A percentile compares a stretch with the other conserved stretches of the same genome.
These are phyloP conservation scores for Gavialis gangeticus DNA, from an alignment of 2,113 vertebrate species.

Conservation along the genomic window DNA sequence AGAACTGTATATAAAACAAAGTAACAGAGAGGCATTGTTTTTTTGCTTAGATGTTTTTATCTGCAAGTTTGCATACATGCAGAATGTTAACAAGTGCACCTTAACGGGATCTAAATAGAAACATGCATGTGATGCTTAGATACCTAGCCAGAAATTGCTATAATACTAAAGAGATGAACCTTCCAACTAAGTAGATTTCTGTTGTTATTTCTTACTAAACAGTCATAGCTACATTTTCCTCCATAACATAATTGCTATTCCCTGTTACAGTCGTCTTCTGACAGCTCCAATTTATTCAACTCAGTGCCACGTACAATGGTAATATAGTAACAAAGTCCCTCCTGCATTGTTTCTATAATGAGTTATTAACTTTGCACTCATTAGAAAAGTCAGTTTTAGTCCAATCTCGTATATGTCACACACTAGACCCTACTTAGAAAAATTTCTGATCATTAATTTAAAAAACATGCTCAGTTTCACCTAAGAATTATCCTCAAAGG, in stretches of 20 bases:
- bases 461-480: neutral
- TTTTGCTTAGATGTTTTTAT: neutral
- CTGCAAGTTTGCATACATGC: neutral
- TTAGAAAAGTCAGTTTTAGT: constrained; percentile 25
- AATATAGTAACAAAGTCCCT: neutral
- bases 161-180: neutral
- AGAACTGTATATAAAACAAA: neutral
- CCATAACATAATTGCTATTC: neutral
- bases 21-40: neutral
- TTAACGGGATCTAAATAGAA: neutral
- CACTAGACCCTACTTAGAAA: neutral
- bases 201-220: neutral
- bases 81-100: neutral
- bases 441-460: neutral
- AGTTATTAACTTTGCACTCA: constrained; percentile 28
- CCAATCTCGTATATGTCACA: neutral
- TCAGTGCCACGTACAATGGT: neutral
- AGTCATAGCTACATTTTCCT: neutral
- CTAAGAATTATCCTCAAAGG: neutral
- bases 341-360: constrained; percentile 14
- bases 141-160: neutral
- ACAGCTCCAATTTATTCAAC: constrained; percentile 17
- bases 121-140: neutral
- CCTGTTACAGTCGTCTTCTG: neutral
- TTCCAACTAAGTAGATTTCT: neutral